Evolutionary conservation across 2,797 vertebrate species (phyloP).

Genomic region (Ataeniobius toweri): DNA sequence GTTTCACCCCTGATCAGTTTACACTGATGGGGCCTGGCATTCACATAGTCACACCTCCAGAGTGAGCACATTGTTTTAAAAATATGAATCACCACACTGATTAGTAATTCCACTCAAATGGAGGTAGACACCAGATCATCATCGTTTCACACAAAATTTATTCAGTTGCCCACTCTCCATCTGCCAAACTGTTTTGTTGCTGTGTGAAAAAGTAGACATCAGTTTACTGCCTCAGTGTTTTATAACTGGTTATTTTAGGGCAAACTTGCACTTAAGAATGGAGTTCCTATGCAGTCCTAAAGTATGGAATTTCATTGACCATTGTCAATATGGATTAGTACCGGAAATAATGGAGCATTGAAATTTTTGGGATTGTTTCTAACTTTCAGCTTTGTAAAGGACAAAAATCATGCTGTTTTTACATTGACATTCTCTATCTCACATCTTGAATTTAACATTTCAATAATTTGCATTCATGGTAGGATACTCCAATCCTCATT

Average conservation of each 20-base stretch:
- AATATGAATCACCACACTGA: conserved; percentile 48
- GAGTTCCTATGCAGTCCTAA: not conserved
- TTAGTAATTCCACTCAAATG: conserved; percentile 20
- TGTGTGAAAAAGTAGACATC: not conserved
- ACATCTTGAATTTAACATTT: too few species aligned
- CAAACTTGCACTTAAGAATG: not conserved
- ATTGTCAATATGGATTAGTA: not conserved
- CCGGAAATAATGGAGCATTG: too few species aligned
- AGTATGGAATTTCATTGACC: not conserved
- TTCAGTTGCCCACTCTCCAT: conserved; percentile 25
- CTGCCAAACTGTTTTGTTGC: conserved; percentile 19
- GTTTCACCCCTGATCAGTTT: conserved; percentile 32
- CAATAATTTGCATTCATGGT: not conserved
- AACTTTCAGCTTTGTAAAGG: too few species aligned
- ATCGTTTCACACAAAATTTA: conserved; percentile 28
- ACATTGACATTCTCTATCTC: not conserved
- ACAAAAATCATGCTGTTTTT: not conserved
- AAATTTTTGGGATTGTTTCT: too few species aligned
- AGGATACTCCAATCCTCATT: not conserved
- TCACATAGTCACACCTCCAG: not conserved
- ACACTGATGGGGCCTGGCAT: conserved; percentile 13
- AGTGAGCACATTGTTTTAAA: conserved; percentile 35
- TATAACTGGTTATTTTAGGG: not conserved
- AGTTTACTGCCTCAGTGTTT: not conserved
- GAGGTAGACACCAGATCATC: conserved; percentile 33